Conservation (phyloP, 2,797 vertebrate species). For the Propithecus perrieri region DNA sequence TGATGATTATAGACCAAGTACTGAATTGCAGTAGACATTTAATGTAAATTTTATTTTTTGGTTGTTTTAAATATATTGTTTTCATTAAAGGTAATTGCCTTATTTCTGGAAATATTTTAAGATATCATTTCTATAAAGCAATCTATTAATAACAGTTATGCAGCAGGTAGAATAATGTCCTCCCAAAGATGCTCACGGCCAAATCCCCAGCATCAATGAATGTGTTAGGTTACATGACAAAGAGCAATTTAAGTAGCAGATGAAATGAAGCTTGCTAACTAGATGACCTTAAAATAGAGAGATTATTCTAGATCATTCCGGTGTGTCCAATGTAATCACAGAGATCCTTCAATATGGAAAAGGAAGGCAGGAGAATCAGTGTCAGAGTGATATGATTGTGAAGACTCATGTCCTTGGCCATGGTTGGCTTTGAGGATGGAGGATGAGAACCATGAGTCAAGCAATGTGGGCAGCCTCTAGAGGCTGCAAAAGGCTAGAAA, state of each 20-base stretch:
- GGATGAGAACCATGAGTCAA: not conserved
- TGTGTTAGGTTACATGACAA: not conserved
- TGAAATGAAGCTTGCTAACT: not conserved
- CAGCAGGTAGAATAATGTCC: not conserved
- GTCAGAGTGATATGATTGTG: not conserved
- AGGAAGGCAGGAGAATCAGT: not conserved
- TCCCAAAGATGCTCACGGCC: not conserved
- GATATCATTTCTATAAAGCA: not conserved
- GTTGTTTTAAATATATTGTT: not conserved
- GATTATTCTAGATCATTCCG: not conserved
- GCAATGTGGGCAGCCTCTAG: not conserved
- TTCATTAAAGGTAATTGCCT: not conserved
- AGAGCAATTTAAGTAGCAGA: not conserved
- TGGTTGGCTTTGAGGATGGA: not conserved
- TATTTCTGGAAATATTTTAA: not conserved
- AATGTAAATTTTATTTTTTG: not conserved
- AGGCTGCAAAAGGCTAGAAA: too few relatives aligned
- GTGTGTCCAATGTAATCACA: too few relatives aligned
- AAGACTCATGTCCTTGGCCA: fast-evolving
- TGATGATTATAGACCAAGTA: not conserved
- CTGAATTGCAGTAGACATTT: not conserved
- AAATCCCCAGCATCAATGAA: not conserved
- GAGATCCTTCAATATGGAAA: not conserved
- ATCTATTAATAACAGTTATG: not conserved
- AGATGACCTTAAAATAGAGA: not conserved